Conservation (phyloP, 2,888 invertebrate species). For the Chesias legatella region DNA sequence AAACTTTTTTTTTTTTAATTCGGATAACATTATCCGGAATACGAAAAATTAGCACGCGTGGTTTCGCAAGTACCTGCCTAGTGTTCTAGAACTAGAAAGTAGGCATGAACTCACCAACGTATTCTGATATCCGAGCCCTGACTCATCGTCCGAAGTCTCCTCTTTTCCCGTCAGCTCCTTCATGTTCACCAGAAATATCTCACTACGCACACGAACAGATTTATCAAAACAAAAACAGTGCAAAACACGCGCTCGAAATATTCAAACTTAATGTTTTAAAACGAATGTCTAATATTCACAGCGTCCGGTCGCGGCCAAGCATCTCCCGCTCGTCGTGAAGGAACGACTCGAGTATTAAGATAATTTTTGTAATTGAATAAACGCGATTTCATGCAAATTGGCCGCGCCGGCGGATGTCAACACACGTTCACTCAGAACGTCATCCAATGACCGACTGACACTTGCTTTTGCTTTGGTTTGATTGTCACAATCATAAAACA, state of each 20-base stretch:
- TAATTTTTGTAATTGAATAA: constrained; percentile 70
- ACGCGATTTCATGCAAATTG: constrained; percentile 70
- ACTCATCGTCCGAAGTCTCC: constrained; percentile 79
- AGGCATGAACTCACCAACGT: constrained; percentile 81
- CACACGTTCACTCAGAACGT: constrained; percentile 61
- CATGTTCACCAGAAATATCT: constrained; percentile 48
- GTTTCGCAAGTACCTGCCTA: constrained; percentile 28
- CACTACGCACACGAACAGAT: constrained; percentile 48
- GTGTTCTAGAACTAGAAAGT: constrained; percentile 40
- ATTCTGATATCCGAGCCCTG: constrained; percentile 85
- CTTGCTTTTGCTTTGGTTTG: constrained; percentile 20
- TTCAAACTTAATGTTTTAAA: constrained; percentile 38
- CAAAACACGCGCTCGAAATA: constrained; percentile 32
- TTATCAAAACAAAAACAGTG: constrained; percentile 53
- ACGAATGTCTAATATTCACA: constrained; percentile 44
- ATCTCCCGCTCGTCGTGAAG: constrained; percentile 49
- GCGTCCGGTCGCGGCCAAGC: constrained; percentile 47
- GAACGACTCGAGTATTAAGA: constrained; percentile 53
- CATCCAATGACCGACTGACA: constrained; percentile 66
- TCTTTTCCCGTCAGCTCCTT: constrained; percentile 60
- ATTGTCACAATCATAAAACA: constrained; percentile 41
- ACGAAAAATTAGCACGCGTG: too few species aligned
- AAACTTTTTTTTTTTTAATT: too few species aligned
- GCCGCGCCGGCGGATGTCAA: constrained; percentile 45
- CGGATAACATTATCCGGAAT: too few species aligned